A percentile compares a stretch with the other conserved stretches of the same genome.
These are phyloP conservation scores for Stenolophus ochropezus DNA, from an alignment of 2,888 invertebrate species.

Conservation along the genomic window DNA sequence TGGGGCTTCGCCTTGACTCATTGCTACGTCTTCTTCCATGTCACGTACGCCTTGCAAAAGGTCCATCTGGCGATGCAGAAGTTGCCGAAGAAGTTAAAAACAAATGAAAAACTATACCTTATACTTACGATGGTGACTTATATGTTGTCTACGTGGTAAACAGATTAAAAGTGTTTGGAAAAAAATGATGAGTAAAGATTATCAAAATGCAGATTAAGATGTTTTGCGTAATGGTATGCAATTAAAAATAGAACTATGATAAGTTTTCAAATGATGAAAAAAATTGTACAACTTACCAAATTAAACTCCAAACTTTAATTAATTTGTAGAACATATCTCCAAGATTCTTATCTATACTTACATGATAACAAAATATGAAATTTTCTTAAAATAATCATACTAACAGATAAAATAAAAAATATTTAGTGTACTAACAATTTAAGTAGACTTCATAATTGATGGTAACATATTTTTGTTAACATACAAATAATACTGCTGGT, in stretches of 20 bases:
- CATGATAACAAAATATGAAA: background rate
- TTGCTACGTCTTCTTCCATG: constrained; percentile 62
- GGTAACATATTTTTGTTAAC: constrained; percentile 14
- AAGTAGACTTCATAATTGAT: background rate
- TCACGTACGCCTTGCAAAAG: constrained; percentile 66
- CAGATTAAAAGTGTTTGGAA: constrained; percentile 1
- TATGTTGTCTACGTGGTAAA: constrained; percentile 38
- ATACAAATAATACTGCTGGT: constrained; percentile 28
- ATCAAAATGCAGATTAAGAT: constrained; percentile 46
- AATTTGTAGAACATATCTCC: background rate
- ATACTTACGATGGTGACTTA: constrained; percentile 4
- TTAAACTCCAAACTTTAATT: no score
- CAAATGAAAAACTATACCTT: background rate
- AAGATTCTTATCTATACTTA: constrained; percentile 1
- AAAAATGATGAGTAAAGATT: constrained; percentile 23
- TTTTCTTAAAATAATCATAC: no score
- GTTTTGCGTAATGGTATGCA: constrained; percentile 21
- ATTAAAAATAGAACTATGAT: constrained; percentile 25
- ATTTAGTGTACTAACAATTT: background rate
- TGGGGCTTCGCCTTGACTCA: constrained; percentile 27
- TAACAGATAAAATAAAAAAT: no score
- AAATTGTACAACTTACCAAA: constrained; percentile 37
- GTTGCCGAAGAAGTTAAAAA: background rate
- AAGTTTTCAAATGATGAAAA: constrained; percentile 2
- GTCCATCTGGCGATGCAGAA: constrained; percentile 58